Evolutionary conservation across 2,113 vertebrate genomes (phyloP).

Genomic region (Anarrhichthys ocellatus): DNA sequence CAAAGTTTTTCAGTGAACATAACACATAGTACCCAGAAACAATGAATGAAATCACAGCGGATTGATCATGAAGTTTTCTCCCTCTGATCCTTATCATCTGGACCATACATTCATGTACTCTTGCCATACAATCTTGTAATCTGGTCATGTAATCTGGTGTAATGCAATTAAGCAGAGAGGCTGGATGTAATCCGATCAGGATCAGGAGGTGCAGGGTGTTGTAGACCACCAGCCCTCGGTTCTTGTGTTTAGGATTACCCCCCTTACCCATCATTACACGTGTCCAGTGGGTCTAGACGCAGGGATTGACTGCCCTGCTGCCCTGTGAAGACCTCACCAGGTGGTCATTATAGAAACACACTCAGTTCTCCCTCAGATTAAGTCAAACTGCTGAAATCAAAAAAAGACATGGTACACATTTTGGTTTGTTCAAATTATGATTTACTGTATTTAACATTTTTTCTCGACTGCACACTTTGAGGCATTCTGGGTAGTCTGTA

Average conservation of each 20-base stretch:
- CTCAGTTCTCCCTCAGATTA: not conserved
- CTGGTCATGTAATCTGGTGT: slow-evolving; percentile 55
- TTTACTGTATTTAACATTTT: not conserved
- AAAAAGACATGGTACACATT: not conserved
- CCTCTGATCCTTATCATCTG: not conserved
- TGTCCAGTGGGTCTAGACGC: not conserved
- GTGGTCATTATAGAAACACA: slow-evolving; percentile 10
- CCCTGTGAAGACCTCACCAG: slow-evolving; percentile 16
- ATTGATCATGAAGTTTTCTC: not conserved
- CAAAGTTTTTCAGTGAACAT: not conserved
- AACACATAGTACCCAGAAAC: not conserved
- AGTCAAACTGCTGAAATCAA: too few relatives aligned
- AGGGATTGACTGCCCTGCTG: not conserved
- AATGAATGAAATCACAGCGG: not conserved
- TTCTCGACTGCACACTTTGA: not conserved
- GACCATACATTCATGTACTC: not conserved
- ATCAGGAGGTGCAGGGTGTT: slow-evolving; percentile 35
- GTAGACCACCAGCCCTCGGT: slow-evolving; percentile 11
- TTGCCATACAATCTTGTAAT: slow-evolving; percentile 38
- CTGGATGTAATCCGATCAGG: slow-evolving; percentile 48
- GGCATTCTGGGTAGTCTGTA: not conserved
- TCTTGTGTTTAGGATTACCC: slow-evolving; percentile 23
- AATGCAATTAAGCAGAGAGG: slow-evolving; percentile 55
- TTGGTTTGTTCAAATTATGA: not conserved
- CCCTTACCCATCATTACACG: slow-evolving; percentile 1